Base-by-base conservation (phyloP, 2,113 vertebrate species). In the Amia ocellicauda region DNA sequence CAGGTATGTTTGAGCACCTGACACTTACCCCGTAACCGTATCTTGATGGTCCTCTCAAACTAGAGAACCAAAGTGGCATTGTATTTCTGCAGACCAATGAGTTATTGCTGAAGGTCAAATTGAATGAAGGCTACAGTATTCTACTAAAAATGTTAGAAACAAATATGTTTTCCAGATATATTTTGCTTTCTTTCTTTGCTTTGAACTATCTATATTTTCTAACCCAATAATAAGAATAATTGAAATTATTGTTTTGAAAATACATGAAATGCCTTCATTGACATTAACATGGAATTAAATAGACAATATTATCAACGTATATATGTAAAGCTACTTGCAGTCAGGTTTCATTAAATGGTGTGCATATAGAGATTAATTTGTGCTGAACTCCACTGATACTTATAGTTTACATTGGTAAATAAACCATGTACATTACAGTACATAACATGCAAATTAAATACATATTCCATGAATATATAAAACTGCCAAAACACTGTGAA, bases 11-110 rank as follows among this genome's bases (percentile, higher is more conserved):
- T 61, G 63, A 69, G 64, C 70, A 84, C 74, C 72, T 41, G 79
- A 84, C 74, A 81, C 81, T 63, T 31, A n/a, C 64, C 23, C 60
- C 77, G 86, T 71, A 83, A 85, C 50, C 66, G 69, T 75, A 87
- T 47, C 63, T 69, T 43, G 52, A 41, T 60, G 63, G 64, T 49
- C 68, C 58, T 55, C 36, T 41, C 19, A 45, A 24, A 60, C 50
- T 14, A 20, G 41, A 58, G 50, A 53, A 53, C 19, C 24, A 40
- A 61, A 42, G 31, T 3, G 42, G 51, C 54, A 62, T 61, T 28
- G 13, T 19, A 51, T 67, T 62, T 56, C 43, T 51, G 24, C 45
- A 58, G 77, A 80, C 55, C 69, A 57, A 24, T n/a, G 43, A 47
- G 31, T 58, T 69, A 49, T 64, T 22, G 53, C 50, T 67, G 17